Evolutionary conservation across 2,797 vertebrate species (phyloP).

Genomic region (Pangasius djambal): DNA sequence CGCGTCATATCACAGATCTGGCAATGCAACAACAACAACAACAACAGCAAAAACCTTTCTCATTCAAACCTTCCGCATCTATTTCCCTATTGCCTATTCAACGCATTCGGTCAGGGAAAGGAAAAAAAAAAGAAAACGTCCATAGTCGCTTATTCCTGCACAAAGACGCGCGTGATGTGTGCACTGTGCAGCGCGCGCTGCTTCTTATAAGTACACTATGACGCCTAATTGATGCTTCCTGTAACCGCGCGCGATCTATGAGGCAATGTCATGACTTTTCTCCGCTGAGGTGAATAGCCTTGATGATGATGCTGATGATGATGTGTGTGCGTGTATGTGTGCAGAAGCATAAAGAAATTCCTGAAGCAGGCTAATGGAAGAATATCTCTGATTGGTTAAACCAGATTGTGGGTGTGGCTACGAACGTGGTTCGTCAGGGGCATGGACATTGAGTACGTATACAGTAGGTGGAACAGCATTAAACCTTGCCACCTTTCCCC

Average conservation of each 20-base stretch:
- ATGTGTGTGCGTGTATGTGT: background rate
- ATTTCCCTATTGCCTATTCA: background rate
- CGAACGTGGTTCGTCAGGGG: background rate
- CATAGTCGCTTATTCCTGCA: background rate
- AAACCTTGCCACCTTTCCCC: background rate
- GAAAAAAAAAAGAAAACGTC: background rate
- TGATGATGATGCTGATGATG: no score
- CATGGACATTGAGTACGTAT: background rate
- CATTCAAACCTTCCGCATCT: background rate
- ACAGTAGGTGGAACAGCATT: background rate
- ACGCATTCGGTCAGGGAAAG: background rate
- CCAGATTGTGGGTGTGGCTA: constrained; percentile 27
- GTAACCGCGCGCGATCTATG: background rate
- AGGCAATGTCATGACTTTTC: background rate
- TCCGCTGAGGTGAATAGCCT: background rate
- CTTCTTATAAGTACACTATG: constrained; percentile 5
- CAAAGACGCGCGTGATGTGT: background rate
- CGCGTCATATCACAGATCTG: constrained; percentile 38
- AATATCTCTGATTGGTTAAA: constrained; percentile 16
- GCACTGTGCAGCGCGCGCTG: constrained; percentile 12
- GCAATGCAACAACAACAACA: background rate
- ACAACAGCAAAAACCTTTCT: background rate
- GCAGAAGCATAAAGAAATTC: background rate
- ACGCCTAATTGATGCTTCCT: background rate
- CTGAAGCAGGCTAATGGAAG: constrained; percentile 19